Conservation (phyloP, 2,888 invertebrate genomes). For the Chorisops tibialis region DNA sequence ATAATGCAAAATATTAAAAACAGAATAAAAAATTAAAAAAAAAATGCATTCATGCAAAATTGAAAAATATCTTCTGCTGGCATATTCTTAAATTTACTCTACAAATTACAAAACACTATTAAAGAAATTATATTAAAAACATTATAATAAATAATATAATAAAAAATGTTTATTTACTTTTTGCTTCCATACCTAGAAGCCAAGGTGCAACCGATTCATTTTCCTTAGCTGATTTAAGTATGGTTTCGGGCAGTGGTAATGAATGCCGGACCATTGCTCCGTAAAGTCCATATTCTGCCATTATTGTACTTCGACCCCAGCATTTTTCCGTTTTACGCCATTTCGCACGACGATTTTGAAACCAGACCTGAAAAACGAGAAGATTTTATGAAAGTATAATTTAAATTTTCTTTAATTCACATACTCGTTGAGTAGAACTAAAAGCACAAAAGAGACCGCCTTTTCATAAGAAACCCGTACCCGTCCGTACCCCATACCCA, state of each 20-base stretch:
- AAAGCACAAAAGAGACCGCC: too few species aligned
- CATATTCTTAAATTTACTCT: too few species aligned
- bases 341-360: constrained; percentile 88
- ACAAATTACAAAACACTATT: too few species aligned
- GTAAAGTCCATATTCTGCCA: constrained; percentile 99
- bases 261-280: constrained; percentile 99
- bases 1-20: too few species aligned
- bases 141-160: not conserved
- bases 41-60: too few species aligned
- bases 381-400: not conserved
- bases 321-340: constrained; percentile 99
- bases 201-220: constrained; percentile 97
- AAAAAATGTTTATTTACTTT: constrained; percentile 51
- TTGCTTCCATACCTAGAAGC: constrained; percentile 82
- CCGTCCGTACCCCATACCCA: too few species aligned
- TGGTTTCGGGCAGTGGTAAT: constrained; percentile 95
- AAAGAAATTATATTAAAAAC: too few species aligned
- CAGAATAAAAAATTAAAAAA: too few species aligned
- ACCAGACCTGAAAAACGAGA: constrained; percentile 86
- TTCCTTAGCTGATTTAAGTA: constrained; percentile 95
- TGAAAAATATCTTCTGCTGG: too few species aligned
- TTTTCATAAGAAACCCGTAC: too few species aligned
- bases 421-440: too few species aligned
- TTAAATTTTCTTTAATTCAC: not conserved
- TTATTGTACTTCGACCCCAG: constrained; percentile 98